Evolutionary conservation across 1,140 invertebrate species (phyloP), one percentile per base, ranked within the genome.

Genomic region (Ceratina australensis): DNA sequence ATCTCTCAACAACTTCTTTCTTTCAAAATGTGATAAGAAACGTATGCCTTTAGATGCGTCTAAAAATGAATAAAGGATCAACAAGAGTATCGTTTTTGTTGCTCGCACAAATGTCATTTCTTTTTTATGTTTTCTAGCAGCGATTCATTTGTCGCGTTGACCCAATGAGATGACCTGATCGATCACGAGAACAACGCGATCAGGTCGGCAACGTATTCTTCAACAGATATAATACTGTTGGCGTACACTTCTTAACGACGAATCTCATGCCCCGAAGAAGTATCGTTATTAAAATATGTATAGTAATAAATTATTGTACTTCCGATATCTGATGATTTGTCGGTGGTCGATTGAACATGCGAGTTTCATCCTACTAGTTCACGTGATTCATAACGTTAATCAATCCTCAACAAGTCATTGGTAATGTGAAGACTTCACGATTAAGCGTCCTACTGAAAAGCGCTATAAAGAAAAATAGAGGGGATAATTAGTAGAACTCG

Each of bases 241-340:
- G 65, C 10, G 33, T 61, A 57, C 64, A 57, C 65, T 72, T 66
- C 69, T 15, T 2, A 18, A 26, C 5, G 33, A 26, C 22, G 28
- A 79, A 81, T 26, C 33, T 69, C 57, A 61, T 69, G 50, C 72
- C 50, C 56, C 59, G 56, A 13, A 69, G 52, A 42, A 13, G 18
- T 63, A 78, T 60, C 71, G 28, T 57, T 69, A 68, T 79, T 82
- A 79, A 79, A 74, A 54, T 82, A 83, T 57, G 49, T 72, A 69
- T 75, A 56, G 61, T 63, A 69, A 61, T 66, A 66, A 83, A 79
- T 83, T 82, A 82, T 83, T 83, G 81, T 78, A 83, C 81, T 71
- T 79, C 52, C 71, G 68, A 77, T 54, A 82, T 82, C 81, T 77
- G 22, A 76, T 69, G 42, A 73, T 82, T 83, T 68, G 61, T 79